Evolutionary conservation across 2,888 invertebrate species (phyloP).

Genomic region (Spodoptera picta): DNA sequence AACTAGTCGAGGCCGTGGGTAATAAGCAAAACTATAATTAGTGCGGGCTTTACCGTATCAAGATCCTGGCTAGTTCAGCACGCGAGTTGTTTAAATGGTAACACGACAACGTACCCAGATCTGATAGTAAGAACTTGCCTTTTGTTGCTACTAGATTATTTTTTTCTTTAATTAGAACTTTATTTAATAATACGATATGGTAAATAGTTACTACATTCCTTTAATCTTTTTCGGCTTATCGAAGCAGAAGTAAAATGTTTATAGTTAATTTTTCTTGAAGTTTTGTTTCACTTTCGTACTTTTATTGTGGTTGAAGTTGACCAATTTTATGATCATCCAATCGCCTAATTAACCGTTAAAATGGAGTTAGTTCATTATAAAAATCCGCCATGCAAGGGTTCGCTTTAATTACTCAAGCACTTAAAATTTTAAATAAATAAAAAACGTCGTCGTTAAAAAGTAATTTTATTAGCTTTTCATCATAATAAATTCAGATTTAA

Average conservation of each 20-base stretch:
- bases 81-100: slow-evolving; percentile 78
- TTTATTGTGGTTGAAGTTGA: slow-evolving; percentile 13
- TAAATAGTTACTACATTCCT: slow-evolving; percentile 44
- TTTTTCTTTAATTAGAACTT: slow-evolving; percentile 57
- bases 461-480: slow-evolving; percentile 27
- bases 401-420: slow-evolving; percentile 26
- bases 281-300: slow-evolving; percentile 7
- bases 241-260: slow-evolving; percentile 36
- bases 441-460: slow-evolving; percentile 30
- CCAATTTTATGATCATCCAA: slow-evolving; percentile 26
- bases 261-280: slow-evolving; percentile 21
- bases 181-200: slow-evolving; percentile 56
- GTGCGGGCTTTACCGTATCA: slow-evolving; percentile 76
- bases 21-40: slow-evolving; percentile 83
- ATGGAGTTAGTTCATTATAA: slow-evolving; percentile 12
- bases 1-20: slow-evolving; percentile 62
- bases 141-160: slow-evolving; percentile 68
- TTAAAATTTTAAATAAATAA: slow-evolving; percentile 21
- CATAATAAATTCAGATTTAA: slow-evolving; percentile 32
- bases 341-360: slow-evolving; percentile 23
- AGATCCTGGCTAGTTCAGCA: slow-evolving; percentile 75
- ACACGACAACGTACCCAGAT: slow-evolving; percentile 78
- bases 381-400: slow-evolving; percentile 34
- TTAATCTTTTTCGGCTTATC: slow-evolving; percentile 50
- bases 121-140: slow-evolving; percentile 69